Percentiles rank a stretch among this genome's conserved stretches.
Conservation (phyloP, 2,113 vertebrate genomes). For the Vanacampus margaritifer region DNA sequence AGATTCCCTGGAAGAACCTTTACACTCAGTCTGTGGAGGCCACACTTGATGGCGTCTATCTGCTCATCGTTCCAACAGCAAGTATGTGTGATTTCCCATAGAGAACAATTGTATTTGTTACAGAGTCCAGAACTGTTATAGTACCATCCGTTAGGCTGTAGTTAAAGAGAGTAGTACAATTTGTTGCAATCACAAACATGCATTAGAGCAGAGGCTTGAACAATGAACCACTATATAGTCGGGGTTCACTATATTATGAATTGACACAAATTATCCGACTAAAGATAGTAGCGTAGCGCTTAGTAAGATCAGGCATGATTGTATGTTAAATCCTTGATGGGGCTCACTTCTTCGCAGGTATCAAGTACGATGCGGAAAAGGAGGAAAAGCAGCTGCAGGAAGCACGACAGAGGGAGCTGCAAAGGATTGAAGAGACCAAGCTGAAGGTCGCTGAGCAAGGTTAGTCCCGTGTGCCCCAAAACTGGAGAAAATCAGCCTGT, state of each 20-base stretch:
- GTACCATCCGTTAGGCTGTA: too few species aligned
- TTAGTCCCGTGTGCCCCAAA: slow-evolving; percentile 48
- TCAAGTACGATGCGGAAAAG: slow-evolving; percentile 93
- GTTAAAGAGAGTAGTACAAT: too few species aligned
- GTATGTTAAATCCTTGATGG: too few species aligned
- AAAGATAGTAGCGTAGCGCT: too few species aligned
- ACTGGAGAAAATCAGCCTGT: neutral
- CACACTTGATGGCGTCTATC: slow-evolving; percentile 87
- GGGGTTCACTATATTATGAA: too few species aligned
- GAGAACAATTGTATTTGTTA: neutral
- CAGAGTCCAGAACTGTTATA: too few species aligned
- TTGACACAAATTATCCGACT: too few species aligned
- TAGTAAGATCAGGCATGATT: too few species aligned
- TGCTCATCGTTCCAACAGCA: slow-evolving; percentile 94
- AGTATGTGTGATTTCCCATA: slow-evolving; percentile 65
- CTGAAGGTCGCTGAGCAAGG: slow-evolving; percentile 89
- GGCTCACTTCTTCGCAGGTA: slow-evolving; percentile 74
- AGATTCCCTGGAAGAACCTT: slow-evolving; percentile 96
- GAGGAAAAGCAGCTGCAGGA: slow-evolving; percentile 89
- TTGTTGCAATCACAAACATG: too few species aligned
- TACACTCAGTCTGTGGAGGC: slow-evolving; percentile 95
- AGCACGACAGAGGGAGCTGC: slow-evolving; percentile 87
- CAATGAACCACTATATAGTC: too few species aligned
- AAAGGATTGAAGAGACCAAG: slow-evolving; percentile 94
- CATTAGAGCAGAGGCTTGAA: too few species aligned